A percentile compares a stretch with the other conserved stretches of the same genome.
Conservation (phyloP, 2,888 invertebrate genomes). For the Polyploca ridens region DNA sequence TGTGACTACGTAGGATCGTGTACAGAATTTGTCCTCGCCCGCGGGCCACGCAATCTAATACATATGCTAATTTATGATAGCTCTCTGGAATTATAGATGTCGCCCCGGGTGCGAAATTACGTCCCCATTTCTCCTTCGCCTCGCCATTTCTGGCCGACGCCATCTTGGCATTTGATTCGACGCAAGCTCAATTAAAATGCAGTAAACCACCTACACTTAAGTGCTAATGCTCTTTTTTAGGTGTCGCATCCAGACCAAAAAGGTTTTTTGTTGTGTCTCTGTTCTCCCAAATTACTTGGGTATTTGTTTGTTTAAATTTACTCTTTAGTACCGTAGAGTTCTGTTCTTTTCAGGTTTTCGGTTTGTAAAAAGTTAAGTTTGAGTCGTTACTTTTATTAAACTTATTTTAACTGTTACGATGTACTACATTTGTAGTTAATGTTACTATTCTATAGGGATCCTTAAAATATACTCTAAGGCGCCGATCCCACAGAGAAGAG, state of each 20-base stretch:
- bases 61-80: slow-evolving; percentile 82
- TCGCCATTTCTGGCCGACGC: slow-evolving; percentile 49
- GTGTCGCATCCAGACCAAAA: slow-evolving; percentile 23
- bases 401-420: no score
- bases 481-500: no score
- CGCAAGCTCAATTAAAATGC: slow-evolving; percentile 59
- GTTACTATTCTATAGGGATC: no score
- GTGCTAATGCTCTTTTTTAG: slow-evolving; percentile 55
- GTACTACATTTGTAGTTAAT: no score
- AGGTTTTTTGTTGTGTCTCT: not conserved
- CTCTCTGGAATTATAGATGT: slow-evolving; percentile 80
- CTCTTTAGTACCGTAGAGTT: not conserved
- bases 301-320: not conserved
- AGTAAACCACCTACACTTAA: slow-evolving; percentile 39
- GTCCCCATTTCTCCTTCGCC: slow-evolving; percentile 48
- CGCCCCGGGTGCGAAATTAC: slow-evolving; percentile 74
- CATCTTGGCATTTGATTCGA: slow-evolving; percentile 74
- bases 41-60: slow-evolving; percentile 72
- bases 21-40: slow-evolving; percentile 63
- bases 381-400: no score
- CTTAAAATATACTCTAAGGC: no score
- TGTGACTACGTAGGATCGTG: slow-evolving; percentile 59
- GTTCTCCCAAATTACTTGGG: not conserved
- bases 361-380: not conserved
- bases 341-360: not conserved